Base-by-base conservation (phyloP, 2,888 invertebrate genomes). In the Aphodius sticticus region DNA sequence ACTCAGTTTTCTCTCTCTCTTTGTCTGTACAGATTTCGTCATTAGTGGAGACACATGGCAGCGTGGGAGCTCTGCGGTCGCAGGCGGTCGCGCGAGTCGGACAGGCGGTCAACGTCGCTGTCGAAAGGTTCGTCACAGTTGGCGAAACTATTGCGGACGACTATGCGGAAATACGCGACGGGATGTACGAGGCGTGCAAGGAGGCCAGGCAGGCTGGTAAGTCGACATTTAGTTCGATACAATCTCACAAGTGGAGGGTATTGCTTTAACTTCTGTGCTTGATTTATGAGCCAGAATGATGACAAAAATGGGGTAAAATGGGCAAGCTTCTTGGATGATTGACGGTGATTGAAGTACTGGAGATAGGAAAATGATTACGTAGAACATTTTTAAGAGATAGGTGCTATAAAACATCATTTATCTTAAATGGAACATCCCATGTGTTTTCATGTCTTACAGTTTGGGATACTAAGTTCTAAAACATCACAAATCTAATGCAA, bases 131-230 rank as follows among this genome's bases (percentile, higher is more conserved):
- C 92, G 98, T 99, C 85, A 96, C 97, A 71, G 99, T 99, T 83
- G 99, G 99, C 71, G 99, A 99, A 91, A 96, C 98, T 86, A 99
- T 99, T 88, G 99, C 98, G 76, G 98, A 98, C 90, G 98, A 99
- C 91, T 98, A 99, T 92, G 95, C 95, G 38, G 99, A 99, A 90
- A 97, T 99, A 84, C 95, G 97, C 85, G 95, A 96, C 87, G 98
- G 98, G 89, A 99, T 99, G 99, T 98, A 96, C 89, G 97, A 98
- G 86, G 99, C 99, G 36, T 99, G 99, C 91, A 97, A 96, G 88
- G 99, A 99, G 88, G 99, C 99, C 15, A 91, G 98, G 85, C 93
- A 96, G 86, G 98, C 99, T 88, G 99, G 99, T 98, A 89, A 85
- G 86, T 81, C 16, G 9, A 53, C 12, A 53, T 5, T 53, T 53